These are phyloP conservation scores for Henicopernis longicauda DNA, from an alignment of 2,113 vertebrate species.

Conservation along the genomic window DNA sequence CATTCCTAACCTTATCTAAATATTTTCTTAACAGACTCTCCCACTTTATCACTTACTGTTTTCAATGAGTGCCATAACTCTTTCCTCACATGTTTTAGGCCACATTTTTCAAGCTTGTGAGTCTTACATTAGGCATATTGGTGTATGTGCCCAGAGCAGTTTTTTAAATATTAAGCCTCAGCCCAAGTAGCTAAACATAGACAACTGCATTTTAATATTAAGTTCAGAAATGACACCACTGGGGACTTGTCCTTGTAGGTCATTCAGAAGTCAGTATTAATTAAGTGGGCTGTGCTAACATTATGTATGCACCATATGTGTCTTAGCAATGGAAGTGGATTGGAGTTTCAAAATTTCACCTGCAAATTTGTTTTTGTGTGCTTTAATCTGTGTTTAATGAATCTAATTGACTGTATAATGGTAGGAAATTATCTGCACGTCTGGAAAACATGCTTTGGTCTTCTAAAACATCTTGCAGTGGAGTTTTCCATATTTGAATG, in stretches of 20 bases:
- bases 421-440: neutral
- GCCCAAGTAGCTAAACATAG: neutral
- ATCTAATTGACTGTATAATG: neutral
- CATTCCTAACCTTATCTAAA: slow-evolving; percentile 32
- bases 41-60: slow-evolving; percentile 20
- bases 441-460: slow-evolving; percentile 8
- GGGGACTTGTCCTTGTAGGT: neutral
- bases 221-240: neutral
- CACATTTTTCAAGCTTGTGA: neutral
- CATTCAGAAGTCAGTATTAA: neutral
- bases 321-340: neutral
- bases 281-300: neutral
- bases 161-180: neutral
- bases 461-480: neutral
- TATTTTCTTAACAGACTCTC: slow-evolving; percentile 12
- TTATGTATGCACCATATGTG: neutral
- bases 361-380: neutral
- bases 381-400: slow-evolving; percentile 14
- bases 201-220: neutral
- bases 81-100: neutral
- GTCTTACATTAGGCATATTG: neutral
- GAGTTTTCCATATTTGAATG: neutral
- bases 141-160: neutral
- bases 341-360: neutral
- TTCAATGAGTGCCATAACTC: neutral